Base-by-base conservation (phyloP, 2,113 vertebrate genomes). In the Peromyscus maniculatus region DNA sequence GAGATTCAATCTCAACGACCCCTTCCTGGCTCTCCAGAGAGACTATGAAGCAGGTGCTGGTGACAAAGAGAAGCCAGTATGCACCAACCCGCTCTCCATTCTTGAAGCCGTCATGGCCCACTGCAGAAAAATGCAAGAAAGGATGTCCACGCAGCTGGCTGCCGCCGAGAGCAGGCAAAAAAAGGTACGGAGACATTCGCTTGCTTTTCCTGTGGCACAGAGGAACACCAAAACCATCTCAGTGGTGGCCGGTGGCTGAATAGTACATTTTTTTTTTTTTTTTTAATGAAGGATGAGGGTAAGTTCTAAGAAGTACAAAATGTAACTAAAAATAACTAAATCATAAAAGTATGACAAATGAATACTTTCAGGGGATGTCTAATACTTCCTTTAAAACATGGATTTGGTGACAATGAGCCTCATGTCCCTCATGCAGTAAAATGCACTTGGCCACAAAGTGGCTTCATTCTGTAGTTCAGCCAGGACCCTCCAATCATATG, bases 121-220 rank as follows among this genome's bases (percentile, higher is more conserved):
- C 98, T 99, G 99, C 98, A 99, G 99, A 97, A 99, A 99, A 98
- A 99, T 99, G 99, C 99, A 99, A 97, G 99, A 99, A 90, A 99
- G 99, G 96, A 99, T 99, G 99, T 99, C 99, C 0, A 98, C 99
- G 28, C 99, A 99, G 98, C 98, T 99, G 96, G 99, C 99, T 62
- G 99, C 99, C 7, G 99, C 99, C 7, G 99, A 99, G 98, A 99
- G 99, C 98, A 99, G 99, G 91, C 99, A 99, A 97, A 99, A 99
- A 97, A 99, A 99, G 99, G 99, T 99, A 99, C 22, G 57, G 75
- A 83, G 43, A 13, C 16, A 78, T 82, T 66, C 19, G 10, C 0
- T 13, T 67, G 39, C 5, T 90, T 64, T 36, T 2, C 13, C 62
- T 12, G 0, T 74, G 24, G 15, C 12, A 49, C 43, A 11, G 6